Percentiles rank a stretch among this genome's conserved stretches.
phyloP scores from a whole-genome alignment of 30 jellyfish, hydroid and myxozoan species.

The Hydra vulgaris region DNA sequence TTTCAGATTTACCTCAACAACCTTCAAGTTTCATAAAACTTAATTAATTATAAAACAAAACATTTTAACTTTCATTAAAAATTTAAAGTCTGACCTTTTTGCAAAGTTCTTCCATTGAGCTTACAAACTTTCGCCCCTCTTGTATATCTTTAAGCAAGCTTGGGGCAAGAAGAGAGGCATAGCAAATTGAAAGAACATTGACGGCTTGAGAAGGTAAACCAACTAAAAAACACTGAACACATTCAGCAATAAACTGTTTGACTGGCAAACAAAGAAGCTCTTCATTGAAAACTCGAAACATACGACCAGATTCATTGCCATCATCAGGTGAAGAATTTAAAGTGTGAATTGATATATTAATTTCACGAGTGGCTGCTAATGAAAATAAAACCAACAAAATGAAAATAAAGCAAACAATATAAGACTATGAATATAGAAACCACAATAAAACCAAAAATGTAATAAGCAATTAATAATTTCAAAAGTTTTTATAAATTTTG shows the following conservation, averaged over 20 bases:
- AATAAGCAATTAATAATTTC: too few species aligned
- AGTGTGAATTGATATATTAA: conserved; percentile 9
- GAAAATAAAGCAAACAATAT: neutral
- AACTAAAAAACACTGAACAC: conserved; percentile 56
- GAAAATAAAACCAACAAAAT: neutral
- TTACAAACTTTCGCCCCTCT: conserved; percentile 40
- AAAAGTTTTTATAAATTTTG: too few species aligned
- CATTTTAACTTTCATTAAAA: too few species aligned
- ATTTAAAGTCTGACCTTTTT: conserved; percentile 81
- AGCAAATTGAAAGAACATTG: conserved; percentile 38
- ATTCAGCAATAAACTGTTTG: conserved; percentile 86
- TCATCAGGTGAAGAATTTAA: conserved; percentile 20
- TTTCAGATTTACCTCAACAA: conserved; percentile 59
- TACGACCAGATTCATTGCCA: conserved; percentile 3
- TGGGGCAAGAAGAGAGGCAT: conserved; percentile 45
- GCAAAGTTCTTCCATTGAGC: conserved; percentile 54
- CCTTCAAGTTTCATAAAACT: conserved; percentile 21
- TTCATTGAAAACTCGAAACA: conserved; percentile 62
- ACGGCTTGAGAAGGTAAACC: conserved; percentile 79
- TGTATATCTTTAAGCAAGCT: conserved; percentile 40
- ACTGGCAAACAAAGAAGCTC: conserved; percentile 72
- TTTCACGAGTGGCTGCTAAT: conserved; percentile 80
- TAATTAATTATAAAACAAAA: neutral
- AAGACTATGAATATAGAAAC: neutral
- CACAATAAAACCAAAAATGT: too few species aligned